Evolutionary conservation across 2,797 vertebrate species (phyloP), one percentile per base, ranked within the genome.

Genomic region (Dendrocincla tyrannina): DNA sequence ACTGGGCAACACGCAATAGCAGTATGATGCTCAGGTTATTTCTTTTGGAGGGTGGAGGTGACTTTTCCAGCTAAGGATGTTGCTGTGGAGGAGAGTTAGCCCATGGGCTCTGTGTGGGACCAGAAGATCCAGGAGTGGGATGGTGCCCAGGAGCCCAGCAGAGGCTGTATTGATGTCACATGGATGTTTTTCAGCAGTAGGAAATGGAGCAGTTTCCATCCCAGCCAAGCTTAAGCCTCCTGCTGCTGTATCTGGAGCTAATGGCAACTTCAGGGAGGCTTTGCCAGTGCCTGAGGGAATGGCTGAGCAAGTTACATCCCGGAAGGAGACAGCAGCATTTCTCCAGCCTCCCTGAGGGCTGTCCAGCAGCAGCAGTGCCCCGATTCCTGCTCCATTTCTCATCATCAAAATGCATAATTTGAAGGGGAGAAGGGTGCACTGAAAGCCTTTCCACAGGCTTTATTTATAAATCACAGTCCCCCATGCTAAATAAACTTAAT

Each of bases 91-190:
- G 15, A 66, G 39, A 76, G 37, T 18, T 3, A 2, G 32, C 28
- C 13, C 7, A 17, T 25, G 9, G 58, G 13, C n/a, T 25, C n/a
- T 3, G 5, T 27, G 47, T 24, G 37, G 52, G 52, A 27, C 30
- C 0, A 0, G 73, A 55, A 37, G 56, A 33, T 41, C 50, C 28
- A 16, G 60, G 30, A 41, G 24, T 28, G 39, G 44, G 50, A 25
- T 1, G 2, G 33, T 33, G 46, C 35, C 35, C 5, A 7, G 64
- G 42, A 73, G 20, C 47, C 42, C 0, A 0, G 19, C 60, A 33
- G 44, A n/a, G 63, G 17, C 17, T 1, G 2, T 46, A 1, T 24
- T 41, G 50, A 8, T 2, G 2, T 59, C 39, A 32, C 13, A 4
- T 17, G 18, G 32, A 35, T 44, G 5, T 17, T 33, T 33, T 44